Evolutionary conservation across 2,888 invertebrate genomes (phyloP).

Genomic region (Coelogynopora nodosa): DNA sequence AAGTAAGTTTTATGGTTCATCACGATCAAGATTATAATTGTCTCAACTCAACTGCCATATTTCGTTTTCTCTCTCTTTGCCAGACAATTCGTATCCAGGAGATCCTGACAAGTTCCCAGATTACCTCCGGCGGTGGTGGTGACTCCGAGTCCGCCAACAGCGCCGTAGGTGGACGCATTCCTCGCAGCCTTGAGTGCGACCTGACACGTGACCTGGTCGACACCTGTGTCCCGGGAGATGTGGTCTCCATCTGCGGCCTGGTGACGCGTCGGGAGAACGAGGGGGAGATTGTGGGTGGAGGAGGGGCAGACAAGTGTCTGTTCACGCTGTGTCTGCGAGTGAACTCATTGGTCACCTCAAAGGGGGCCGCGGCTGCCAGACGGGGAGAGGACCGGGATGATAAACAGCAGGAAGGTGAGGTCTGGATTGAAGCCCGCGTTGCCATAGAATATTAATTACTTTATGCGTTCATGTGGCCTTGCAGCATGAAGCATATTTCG

Average conservation of each 20-base stretch:
- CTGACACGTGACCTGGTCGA: slow-evolving; percentile 78
- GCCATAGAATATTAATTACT: no score
- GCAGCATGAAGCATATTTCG: no score
- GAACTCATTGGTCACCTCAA: slow-evolving; percentile 73
- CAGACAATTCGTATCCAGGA: neutral
- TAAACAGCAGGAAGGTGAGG: no score
- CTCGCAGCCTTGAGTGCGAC: slow-evolving; percentile 77
- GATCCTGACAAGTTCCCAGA: neutral
- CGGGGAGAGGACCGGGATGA: neutral
- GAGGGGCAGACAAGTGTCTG: slow-evolving; percentile 61
- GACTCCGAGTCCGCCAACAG: no score
- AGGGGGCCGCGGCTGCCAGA: slow-evolving; percentile 59
- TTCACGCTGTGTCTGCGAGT: slow-evolving; percentile 73
- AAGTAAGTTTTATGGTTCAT: no score
- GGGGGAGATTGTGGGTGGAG: slow-evolving; percentile 45
- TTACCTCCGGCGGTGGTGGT: neutral
- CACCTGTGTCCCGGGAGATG: slow-evolving; percentile 79
- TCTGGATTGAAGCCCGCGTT: no score
- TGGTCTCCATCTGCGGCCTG: slow-evolving; percentile 78
- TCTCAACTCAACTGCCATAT: no score
- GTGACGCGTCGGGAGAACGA: slow-evolving; percentile 75
- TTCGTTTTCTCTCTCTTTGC: no score
- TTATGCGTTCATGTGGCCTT: no score
- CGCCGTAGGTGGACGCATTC: slow-evolving; percentile 32
- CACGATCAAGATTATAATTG: no score